Evolutionary conservation across 1,140 invertebrate genomes (phyloP).

Genomic region (Drosophila pandora): DNA sequence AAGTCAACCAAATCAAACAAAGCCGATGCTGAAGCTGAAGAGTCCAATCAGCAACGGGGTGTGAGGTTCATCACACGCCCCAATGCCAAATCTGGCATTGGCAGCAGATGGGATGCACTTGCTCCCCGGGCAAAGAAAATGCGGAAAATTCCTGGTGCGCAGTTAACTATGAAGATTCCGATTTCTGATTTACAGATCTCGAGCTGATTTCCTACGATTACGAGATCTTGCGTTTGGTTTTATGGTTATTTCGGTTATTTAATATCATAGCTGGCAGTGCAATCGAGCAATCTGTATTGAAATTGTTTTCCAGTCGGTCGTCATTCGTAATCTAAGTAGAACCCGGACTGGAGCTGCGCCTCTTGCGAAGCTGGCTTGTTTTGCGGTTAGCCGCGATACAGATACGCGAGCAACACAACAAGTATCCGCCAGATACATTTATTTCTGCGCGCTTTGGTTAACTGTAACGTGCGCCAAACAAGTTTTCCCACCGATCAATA

Average conservation of each 20-base stretch:
- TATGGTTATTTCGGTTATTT: slow-evolving; percentile 77
- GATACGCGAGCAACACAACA: slow-evolving; percentile 52
- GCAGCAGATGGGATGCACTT: slow-evolving; percentile 22
- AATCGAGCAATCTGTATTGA: slow-evolving; percentile 51
- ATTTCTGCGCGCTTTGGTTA: slow-evolving; percentile 51
- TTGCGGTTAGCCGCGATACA: slow-evolving; percentile 75
- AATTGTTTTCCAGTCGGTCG: slow-evolving; percentile 58
- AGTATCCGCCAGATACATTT: slow-evolving; percentile 51
- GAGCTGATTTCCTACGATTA: slow-evolving; percentile 69
- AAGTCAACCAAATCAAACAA: slow-evolving; percentile 6
- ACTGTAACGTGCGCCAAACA: slow-evolving; percentile 74
- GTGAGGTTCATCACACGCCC: slow-evolving; percentile 79
- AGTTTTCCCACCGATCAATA: slow-evolving; percentile 61
- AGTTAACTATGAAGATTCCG: slow-evolving; percentile 63
- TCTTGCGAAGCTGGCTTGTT: slow-evolving; percentile 35
- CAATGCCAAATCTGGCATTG: slow-evolving; percentile 54
- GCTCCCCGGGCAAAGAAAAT: slow-evolving; percentile 17
- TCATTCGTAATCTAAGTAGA: slow-evolving; percentile 49
- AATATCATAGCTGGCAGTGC: slow-evolving; percentile 52
- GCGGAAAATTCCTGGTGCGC: slow-evolving; percentile 60
- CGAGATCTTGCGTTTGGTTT: slow-evolving; percentile 58
- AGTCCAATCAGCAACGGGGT: slow-evolving; percentile 54
- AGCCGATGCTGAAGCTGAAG: neutral
- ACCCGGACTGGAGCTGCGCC: slow-evolving; percentile 42
- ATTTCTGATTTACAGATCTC: slow-evolving; percentile 43